Evolutionary conservation across 2,797 vertebrate genomes (phyloP).

Genomic region (Dipus sagitta): DNA sequence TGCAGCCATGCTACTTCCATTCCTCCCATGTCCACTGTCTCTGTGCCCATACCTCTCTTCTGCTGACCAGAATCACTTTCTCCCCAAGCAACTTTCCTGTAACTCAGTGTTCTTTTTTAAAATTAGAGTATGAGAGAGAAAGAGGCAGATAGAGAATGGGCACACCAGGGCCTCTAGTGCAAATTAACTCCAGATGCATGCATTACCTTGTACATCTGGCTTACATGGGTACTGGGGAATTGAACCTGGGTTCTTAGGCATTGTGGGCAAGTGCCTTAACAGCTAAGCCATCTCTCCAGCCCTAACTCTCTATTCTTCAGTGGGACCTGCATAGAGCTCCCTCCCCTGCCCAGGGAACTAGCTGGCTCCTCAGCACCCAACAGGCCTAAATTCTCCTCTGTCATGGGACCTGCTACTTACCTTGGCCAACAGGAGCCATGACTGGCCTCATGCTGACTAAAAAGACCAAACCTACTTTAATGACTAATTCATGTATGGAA

Average conservation of each 20-base stretch:
- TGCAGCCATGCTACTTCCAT: rapidly evolving
- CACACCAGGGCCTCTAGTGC: no score
- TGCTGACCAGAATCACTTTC: neutral
- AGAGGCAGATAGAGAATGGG: no score
- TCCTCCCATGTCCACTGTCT: neutral
- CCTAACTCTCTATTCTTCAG: neutral
- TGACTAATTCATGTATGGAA: neutral
- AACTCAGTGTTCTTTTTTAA: no score
- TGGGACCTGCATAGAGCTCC: neutral
- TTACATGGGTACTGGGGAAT: no score
- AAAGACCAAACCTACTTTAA: neutral
- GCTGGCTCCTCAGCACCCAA: neutral
- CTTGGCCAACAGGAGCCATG: neutral
- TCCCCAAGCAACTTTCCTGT: neutral
- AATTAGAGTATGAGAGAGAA: no score
- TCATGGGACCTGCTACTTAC: neutral
- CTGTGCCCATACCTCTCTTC: neutral
- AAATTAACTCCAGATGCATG: no score
- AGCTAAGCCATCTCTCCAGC: no score
- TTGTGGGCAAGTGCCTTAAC: no score
- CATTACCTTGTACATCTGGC: no score
- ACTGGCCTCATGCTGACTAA: neutral
- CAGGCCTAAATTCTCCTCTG: neutral
- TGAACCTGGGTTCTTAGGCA: no score
- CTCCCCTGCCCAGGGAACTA: no score